Evolutionary conservation across 2,888 invertebrate genomes (phyloP), one percentile per base, ranked within the genome.

Genomic region (Limenitis camilla): DNA sequence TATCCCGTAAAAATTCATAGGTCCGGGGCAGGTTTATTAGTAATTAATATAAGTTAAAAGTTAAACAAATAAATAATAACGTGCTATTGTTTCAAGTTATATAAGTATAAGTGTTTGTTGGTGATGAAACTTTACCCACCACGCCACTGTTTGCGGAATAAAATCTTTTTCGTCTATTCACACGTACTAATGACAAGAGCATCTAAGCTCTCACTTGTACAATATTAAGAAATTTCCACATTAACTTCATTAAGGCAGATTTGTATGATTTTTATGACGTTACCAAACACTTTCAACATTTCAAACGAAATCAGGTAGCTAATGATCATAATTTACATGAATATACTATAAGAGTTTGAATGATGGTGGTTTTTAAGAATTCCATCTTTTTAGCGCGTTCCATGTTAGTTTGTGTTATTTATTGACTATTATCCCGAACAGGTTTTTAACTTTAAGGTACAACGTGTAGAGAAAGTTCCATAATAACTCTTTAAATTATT

Each of bases 281-380:
- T 52, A 54, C 49, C 40, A 49, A 42, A 47, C 45, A 10, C n/a
- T 29, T 28, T 28, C 33, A 27, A 58, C 36, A 68, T 67, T 59
- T 66, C 64, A 71, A 76, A 72, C 69, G 69, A 64, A 73, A 69
- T 69, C 65, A 71, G 67, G 77, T 75, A 73, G 76, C 75, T 78
- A 77, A 81, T 80, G 76, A 78, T 71, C 69, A 69, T 68, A 71
- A 83, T 83, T 82, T 78, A 76, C 83, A 82, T 81, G 68, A 76
- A 75, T 74, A 71, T 65, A 72, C 80, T 74, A 81, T 81, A 76
- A 81, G 64, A 55, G 61, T 64, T 79, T 79, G 81, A 81, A 64
- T 72, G 71, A 80, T 79, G 74, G 63, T 59, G 61, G 60, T 65
- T 69, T 76, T 55, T 76, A 72, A 71, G 71, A 69, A 74, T 72